Evolutionary conservation across 1,140 invertebrate species (phyloP).

Genomic region (Asobara japonica): DNA sequence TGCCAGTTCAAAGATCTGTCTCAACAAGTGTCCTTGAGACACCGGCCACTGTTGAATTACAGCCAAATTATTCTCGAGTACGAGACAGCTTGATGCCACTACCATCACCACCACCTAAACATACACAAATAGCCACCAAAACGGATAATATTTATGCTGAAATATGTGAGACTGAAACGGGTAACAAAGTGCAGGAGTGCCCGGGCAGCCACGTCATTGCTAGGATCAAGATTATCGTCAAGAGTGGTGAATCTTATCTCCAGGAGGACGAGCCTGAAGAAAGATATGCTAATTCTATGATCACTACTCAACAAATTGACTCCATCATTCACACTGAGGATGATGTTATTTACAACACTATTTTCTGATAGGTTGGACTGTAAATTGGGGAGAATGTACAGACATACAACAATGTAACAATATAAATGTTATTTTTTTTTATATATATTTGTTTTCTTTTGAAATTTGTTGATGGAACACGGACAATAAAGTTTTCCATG

Average conservation of each 20-base stretch:
- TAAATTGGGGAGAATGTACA: background rate
- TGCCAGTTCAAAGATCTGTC: slow-evolving; percentile 60
- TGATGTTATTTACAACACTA: slow-evolving; percentile 62
- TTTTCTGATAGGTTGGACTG: slow-evolving; percentile 50
- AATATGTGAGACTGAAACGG: slow-evolving; percentile 55
- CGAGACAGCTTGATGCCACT: slow-evolving; percentile 57
- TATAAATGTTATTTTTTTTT: slow-evolving; percentile 10
- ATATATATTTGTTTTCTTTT: background rate
- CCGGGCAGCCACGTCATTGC: slow-evolving; percentile 61
- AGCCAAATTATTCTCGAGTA: slow-evolving; percentile 58
- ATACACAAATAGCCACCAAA: slow-evolving; percentile 43
- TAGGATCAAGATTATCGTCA: slow-evolving; percentile 61
- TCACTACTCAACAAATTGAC: slow-evolving; percentile 53
- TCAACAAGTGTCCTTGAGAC: slow-evolving; percentile 61
- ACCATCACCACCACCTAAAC: slow-evolving; percentile 44
- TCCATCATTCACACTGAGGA: slow-evolving; percentile 59
- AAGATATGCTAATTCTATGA: slow-evolving; percentile 57
- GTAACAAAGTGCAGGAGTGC: slow-evolving; percentile 46
- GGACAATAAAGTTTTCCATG: background rate
- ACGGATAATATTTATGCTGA: slow-evolving; percentile 62
- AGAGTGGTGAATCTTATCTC: slow-evolving; percentile 43
- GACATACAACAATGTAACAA: background rate
- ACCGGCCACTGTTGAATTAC: slow-evolving; percentile 52
- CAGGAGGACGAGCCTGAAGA: slow-evolving; percentile 32
- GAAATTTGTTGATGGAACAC: background rate